Evolutionary conservation across 1,140 invertebrate genomes (phyloP), one percentile per base, ranked within the genome.

Genomic region (Trichoplusia ni): DNA sequence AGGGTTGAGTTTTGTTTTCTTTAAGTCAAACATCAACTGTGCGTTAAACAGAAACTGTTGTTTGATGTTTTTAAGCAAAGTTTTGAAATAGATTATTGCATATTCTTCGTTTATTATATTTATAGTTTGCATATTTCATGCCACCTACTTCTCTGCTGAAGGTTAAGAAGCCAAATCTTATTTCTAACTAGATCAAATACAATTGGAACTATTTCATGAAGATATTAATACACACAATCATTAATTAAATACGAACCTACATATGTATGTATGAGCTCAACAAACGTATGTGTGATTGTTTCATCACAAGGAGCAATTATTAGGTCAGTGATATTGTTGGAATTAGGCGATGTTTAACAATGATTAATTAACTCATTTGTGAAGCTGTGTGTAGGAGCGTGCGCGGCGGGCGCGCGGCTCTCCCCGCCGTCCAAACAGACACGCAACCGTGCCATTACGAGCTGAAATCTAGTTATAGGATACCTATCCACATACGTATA

Each of bases 281-380:
- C 9, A 2, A 16, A 31, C 25, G 29, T 29, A 18, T 13, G 46
- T n/a, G 46, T 66, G 66, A 73, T 46, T 70, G 65, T 61, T 72
- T 68, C 64, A 47, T 31, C 44, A 47, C 14, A 47, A 71, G 67
- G 44, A 11, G 23, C 7, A 29, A 67, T 74, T 79, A 72, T 68
- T 75, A 51, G 61, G 68, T 67, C 63, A 63, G 47, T 64, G 69
- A 70, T 71, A 73, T 67, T 66, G 68, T 65, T 49, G 14, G 64
- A 74, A 73, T 70, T 65, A 71, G 69, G 65, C 65, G 65, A 71
- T 75, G 71, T 75, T 77, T 75, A 75, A 77, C 72, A 74, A 80
- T 75, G 74, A 86, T 79, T 83, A 81, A 84, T 81, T 77, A 81
- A 78, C 75, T 76, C 70, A 74, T 76, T 75, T 75, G 80, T 74